Base-by-base conservation (phyloP, 2,888 invertebrate genomes). In the Dynastes tityus region DNA sequence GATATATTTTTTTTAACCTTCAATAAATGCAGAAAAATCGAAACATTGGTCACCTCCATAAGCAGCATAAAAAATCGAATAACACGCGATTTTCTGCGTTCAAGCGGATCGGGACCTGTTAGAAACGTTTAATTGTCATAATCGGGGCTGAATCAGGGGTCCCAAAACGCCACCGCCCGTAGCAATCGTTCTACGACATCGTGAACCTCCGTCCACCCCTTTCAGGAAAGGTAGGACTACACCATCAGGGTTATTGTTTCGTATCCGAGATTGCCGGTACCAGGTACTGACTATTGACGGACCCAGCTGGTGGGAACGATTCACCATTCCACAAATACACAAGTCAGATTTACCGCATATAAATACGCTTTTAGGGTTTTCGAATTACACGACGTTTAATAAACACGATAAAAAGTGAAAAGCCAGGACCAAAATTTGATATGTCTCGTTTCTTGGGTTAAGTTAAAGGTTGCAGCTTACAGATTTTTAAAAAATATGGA, bases 241-340 rank as follows among this genome's bases (percentile, higher is more conserved):
- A 45, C 45, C 45, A n/a, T 22, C 53, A 53, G 27, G 73, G 78
- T 63, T 75, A 53, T 58, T 58, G 55, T 78, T 74, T 67, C 65
- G 70, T 63, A 79, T 77, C 80, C 81, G 81, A 75, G 82, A 70
- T 70, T 77, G 80, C 79, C 83, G 81, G 88, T 88, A 82, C 88
- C 88, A 83, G 88, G 88, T 82, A 88, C 89, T 83, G 82, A 80
- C 83, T 88, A 89, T 89, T 84, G 88, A 88, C 86, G 84, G 84
- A 85, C 83, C 81, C 81, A 53, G 11, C 63, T 53, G 22, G 65
- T 74, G 79, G 77, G 82, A 81, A 81, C 79, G 80, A 80, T 82
- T 80, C 80, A 80, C 81, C 77, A 78, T 80, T 83, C 83, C 79
- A 80, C 83, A 82, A 82, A 82, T 82, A 82, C 81, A 82, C 81